Conservation (phyloP, 2,888 invertebrate genomes). For the Habroteleia sp. region DNA sequence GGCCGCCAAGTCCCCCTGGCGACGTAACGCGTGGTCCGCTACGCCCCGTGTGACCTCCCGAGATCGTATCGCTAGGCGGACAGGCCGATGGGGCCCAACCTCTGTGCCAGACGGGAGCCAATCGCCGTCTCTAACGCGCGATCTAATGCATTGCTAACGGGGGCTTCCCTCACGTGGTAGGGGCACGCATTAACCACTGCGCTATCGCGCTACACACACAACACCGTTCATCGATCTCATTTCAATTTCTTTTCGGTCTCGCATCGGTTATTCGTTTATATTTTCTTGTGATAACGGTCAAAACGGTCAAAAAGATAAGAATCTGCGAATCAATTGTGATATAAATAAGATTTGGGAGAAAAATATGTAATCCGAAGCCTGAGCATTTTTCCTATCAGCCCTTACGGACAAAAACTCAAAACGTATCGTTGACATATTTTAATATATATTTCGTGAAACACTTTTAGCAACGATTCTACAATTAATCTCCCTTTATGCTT, state of each 20-base stretch:
- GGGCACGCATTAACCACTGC: slow-evolving; percentile 43
- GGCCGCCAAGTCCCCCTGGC: slow-evolving; percentile 51
- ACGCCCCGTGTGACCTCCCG: slow-evolving; percentile 68
- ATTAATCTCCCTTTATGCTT: too few relatives aligned
- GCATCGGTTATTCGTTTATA: not conserved
- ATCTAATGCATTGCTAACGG: slow-evolving; percentile 75
- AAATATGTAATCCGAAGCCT: too few relatives aligned
- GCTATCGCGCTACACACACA: slow-evolving; percentile 19
- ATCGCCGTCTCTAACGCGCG: slow-evolving; percentile 78
- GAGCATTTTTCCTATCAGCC: too few relatives aligned
- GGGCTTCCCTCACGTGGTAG: slow-evolving; percentile 59
- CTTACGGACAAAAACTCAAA: too few relatives aligned
- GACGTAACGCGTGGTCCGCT: slow-evolving; percentile 60
- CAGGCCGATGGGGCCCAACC: slow-evolving; percentile 76
- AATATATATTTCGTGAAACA: too few relatives aligned
- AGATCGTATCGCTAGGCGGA: slow-evolving; percentile 71
- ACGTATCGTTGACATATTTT: too few relatives aligned
- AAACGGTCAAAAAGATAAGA: too few relatives aligned
- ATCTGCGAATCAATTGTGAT: too few relatives aligned
- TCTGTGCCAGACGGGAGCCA: slow-evolving; percentile 76
- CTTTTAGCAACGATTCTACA: too few relatives aligned
- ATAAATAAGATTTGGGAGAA: too few relatives aligned
- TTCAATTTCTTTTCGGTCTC: slow-evolving; percentile 22
- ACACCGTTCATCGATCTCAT: slow-evolving; percentile 51
- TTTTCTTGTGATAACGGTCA: slow-evolving; percentile 13